Evolutionary conservation across 2,113 vertebrate genomes (phyloP).

Genomic region (Cettia cetti): DNA sequence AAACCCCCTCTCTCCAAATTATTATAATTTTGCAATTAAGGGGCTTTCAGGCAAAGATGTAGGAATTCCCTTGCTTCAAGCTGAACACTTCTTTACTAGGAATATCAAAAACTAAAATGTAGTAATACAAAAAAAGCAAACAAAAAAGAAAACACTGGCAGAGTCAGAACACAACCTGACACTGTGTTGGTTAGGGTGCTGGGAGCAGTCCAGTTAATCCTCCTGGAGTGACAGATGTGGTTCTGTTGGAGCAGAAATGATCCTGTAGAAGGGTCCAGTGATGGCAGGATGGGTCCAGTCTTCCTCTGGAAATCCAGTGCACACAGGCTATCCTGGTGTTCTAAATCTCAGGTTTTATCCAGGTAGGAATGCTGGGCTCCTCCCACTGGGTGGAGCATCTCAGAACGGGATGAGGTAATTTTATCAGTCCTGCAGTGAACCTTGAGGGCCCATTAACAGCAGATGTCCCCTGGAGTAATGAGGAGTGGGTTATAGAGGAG

Average conservation of each 20-base stretch:
- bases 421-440: neutral
- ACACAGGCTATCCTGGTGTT: neutral
- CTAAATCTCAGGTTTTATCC: neutral
- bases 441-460: neutral
- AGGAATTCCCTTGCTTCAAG: too few species aligned
- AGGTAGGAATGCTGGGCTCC: neutral
- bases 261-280: neutral
- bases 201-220: neutral
- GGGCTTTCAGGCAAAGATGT: neutral
- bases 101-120: neutral
- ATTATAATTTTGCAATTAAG: neutral
- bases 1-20: neutral
- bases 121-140: neutral
- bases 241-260: neutral
- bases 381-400: neutral
- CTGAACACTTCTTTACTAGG: neutral
- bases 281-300: neutral
- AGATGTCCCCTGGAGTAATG: neutral
- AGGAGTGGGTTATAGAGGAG: neutral
- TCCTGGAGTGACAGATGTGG: neutral
- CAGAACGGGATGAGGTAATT: neutral
- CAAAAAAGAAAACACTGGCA: neutral
- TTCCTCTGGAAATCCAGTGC: neutral
- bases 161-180: neutral
- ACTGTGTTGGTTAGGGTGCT: neutral